These are phyloP conservation scores for Xiphorhynchus elegans DNA, from an alignment of 2,113 vertebrate genomes.

Conservation along the genomic window DNA sequence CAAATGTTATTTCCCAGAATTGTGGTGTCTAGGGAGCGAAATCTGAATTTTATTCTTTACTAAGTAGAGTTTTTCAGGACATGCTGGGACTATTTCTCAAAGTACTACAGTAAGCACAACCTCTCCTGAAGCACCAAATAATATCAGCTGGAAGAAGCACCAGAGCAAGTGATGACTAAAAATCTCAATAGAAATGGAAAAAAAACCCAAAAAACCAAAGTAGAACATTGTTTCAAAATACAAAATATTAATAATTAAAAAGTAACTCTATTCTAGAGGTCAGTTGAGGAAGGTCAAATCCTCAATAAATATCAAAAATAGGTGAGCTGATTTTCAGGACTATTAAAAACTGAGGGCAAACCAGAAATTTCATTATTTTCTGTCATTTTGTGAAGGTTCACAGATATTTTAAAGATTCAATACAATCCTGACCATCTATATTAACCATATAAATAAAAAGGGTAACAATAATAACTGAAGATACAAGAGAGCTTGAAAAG, in stretches of 20 bases:
- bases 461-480: background rate
- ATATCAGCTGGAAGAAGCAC: background rate
- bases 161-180: background rate
- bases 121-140: background rate
- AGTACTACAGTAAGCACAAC: background rate
- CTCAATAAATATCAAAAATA: background rate
- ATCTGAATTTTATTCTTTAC: background rate
- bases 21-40: background rate
- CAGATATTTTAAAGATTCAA: background rate
- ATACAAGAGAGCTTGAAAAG: background rate
- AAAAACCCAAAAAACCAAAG: background rate
- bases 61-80: background rate
- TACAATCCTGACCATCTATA: background rate
- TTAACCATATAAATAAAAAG: background rate
- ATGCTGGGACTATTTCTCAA: background rate
- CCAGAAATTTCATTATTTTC: background rate
- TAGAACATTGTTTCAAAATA: background rate
- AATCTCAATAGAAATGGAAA: background rate
- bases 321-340: background rate
- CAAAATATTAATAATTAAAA: background rate
- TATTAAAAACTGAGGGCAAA: background rate
- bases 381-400: background rate
- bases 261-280: background rate
- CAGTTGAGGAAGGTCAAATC: background rate
- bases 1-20: background rate